Conservation (phyloP, 2,113 vertebrate genomes). For the Prionailurus bengalensis region DNA sequence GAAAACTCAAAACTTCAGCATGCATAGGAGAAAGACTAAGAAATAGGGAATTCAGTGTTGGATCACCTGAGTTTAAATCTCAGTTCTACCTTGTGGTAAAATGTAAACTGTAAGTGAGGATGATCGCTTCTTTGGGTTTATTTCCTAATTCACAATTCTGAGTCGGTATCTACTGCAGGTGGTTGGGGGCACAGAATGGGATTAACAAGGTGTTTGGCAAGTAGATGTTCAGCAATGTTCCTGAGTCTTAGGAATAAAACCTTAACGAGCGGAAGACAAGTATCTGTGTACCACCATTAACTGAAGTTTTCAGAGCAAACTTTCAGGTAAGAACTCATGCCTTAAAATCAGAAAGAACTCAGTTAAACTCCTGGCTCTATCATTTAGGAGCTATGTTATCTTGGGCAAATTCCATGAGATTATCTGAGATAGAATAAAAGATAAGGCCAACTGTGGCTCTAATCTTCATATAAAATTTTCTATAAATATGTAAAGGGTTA, state of each 20-base stretch:
- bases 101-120: neutral
- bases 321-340: neutral
- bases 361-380: neutral
- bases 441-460: neutral
- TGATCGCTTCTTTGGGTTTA: neutral
- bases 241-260: neutral
- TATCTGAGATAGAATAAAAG: conserved; percentile 45
- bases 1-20: neutral
- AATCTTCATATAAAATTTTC: conserved; percentile 2
- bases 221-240: neutral
- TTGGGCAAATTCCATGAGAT: neutral
- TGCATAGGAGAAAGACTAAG: neutral
- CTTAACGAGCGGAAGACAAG: neutral
- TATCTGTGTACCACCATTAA: neutral
- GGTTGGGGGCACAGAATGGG: neutral
- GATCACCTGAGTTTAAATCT: neutral
- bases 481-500: neutral
- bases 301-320: neutral
- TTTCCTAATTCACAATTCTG: neutral
- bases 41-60: neutral
- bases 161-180: neutral
- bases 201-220: neutral
- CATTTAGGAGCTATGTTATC: neutral
- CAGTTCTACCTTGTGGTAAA: neutral
- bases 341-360: neutral